phyloP scores from a whole-genome alignment of 2,113 vertebrate species.

The Anarrhichthys ocellatus region DNA sequence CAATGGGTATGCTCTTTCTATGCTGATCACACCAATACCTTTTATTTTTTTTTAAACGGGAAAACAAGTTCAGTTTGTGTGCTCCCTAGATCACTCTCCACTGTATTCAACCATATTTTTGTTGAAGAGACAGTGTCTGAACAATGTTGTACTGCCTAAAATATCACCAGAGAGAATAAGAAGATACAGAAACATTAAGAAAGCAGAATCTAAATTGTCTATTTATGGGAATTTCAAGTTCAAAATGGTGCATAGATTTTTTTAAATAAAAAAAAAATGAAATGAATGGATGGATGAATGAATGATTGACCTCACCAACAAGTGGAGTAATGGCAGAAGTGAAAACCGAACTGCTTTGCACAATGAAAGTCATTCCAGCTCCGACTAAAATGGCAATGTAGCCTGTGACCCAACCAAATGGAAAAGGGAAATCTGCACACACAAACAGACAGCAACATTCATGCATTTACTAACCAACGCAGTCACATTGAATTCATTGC shows the following conservation, averaged over 20 bases:
- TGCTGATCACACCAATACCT: constrained; percentile 93
- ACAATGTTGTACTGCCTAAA: background rate
- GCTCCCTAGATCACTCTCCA: background rate
- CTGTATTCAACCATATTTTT: background rate
- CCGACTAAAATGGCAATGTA: constrained; percentile 94
- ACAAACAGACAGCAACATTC: constrained; percentile 14
- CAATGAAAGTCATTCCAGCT: constrained; percentile 94
- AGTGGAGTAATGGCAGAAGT: constrained; percentile 95
- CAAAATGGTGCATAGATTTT: background rate
- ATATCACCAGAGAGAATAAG: background rate
- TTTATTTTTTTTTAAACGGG: background rate
- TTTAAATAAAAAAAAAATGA: background rate
- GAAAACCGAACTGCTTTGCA: constrained; percentile 98
- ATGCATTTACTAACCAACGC: background rate
- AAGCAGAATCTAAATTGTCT: background rate
- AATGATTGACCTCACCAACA: constrained; percentile 86
- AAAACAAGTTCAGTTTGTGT: background rate
- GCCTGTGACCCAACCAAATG: constrained; percentile 93
- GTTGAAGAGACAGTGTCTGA: background rate
- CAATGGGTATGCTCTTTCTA: constrained; percentile 92
- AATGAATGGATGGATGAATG: constrained; percentile 12
- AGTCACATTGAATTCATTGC: background rate
- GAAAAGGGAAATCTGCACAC: constrained; percentile 92
- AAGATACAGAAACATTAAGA: background rate
- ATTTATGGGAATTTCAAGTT: background rate